A percentile compares a stretch with the other conserved stretches of the same genome.
These are phyloP conservation scores for Clarias batrachus DNA, from an alignment of 2,113 vertebrate genomes.

Conservation along the genomic window DNA sequence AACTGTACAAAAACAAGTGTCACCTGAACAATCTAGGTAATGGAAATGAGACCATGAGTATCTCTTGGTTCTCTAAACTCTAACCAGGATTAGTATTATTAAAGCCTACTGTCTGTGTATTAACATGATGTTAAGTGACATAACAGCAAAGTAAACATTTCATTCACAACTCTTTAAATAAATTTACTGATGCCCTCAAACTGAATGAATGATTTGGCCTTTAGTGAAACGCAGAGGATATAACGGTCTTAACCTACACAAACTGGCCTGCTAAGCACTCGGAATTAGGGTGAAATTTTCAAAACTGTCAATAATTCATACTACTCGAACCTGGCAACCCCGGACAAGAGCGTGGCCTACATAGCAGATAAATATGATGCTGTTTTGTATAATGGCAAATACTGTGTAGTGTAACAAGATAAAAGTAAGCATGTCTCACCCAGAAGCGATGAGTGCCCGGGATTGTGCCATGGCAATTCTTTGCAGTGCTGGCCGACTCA, in stretches of 20 bases:
- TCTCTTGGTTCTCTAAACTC: slow-evolving; percentile 6
- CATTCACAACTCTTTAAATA: not conserved
- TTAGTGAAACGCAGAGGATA: not conserved
- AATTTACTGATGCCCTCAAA: not conserved
- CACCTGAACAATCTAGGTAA: slow-evolving; percentile 18
- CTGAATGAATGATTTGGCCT: not conserved
- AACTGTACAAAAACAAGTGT: not conserved
- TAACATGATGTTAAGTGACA: not conserved
- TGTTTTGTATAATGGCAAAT: not conserved
- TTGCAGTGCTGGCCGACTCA: slow-evolving; percentile 83
- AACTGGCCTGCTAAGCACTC: not conserved
- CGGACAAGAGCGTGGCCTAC: not conserved
- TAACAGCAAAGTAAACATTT: not conserved
- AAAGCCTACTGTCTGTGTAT: not conserved
- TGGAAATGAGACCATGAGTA: not conserved
- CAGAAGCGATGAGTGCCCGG: slow-evolving; percentile 88
- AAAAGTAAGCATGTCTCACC: slow-evolving; percentile 73
- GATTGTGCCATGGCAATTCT: slow-evolving; percentile 91
- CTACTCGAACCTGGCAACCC: not conserved
- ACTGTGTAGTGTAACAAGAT: not conserved
- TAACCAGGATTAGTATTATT: slow-evolving; percentile 10
- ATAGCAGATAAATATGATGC: not conserved
- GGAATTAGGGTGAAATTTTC: not conserved
- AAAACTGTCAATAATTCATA: not conserved
- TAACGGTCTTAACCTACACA: not conserved